Conservation (phyloP, 2,113 vertebrate genomes). For the Pitta sordida region DNA sequence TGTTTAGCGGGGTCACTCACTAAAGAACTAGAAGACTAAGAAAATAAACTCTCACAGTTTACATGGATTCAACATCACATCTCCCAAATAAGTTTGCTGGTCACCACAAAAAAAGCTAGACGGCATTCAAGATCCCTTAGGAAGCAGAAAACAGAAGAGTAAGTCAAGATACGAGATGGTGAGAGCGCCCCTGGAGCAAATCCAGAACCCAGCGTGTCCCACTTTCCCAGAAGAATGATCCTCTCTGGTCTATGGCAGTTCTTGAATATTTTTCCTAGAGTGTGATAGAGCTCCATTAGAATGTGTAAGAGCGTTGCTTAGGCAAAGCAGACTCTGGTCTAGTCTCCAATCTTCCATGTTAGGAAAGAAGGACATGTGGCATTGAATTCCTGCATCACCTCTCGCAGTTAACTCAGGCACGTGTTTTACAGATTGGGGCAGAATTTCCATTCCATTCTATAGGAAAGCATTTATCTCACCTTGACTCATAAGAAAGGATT, state of each 20-base stretch:
- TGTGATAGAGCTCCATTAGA: neutral
- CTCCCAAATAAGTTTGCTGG: neutral
- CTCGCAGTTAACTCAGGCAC: neutral
- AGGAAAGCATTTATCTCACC: neutral
- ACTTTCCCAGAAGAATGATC: neutral
- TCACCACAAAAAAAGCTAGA: neutral
- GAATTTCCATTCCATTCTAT: neutral
- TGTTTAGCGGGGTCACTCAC: neutral
- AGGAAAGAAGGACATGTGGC: neutral
- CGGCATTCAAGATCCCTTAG: neutral
- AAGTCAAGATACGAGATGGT: neutral
- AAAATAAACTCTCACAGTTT: neutral
- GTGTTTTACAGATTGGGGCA: neutral
- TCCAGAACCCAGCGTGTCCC: neutral
- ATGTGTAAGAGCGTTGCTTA: neutral
- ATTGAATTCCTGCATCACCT: neutral
- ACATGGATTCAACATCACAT: neutral
- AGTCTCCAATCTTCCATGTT: neutral
- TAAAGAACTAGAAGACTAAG: neutral
- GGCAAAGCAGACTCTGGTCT: neutral
- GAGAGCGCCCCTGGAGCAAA: neutral
- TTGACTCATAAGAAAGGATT: neutral
- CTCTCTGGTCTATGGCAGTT: neutral
- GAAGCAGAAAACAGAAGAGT: neutral
- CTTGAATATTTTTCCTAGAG: neutral